phyloP scores from a whole-genome alignment of 2,888 invertebrate genomes.

The Xanthorhoe spadicearia region DNA sequence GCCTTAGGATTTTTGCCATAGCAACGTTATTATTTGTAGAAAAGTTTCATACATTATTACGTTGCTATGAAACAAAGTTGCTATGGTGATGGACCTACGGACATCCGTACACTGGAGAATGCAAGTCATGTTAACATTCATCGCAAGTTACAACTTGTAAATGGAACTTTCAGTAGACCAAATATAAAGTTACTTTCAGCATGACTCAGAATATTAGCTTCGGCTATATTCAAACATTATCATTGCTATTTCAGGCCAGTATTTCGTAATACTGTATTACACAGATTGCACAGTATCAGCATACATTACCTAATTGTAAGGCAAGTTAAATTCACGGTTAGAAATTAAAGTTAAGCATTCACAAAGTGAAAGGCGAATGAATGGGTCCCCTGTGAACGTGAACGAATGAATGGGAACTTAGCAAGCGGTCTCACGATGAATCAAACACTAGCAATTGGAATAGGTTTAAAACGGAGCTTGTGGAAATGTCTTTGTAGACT shows the following conservation, averaged over 20 bases:
- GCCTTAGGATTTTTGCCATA: too few species aligned
- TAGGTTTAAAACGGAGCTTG: neutral
- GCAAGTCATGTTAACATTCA: too few species aligned
- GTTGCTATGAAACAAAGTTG: too few species aligned
- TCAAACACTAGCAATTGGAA: slow-evolving; percentile 12
- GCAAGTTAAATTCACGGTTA: slow-evolving; percentile 44
- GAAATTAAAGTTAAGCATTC: slow-evolving; percentile 51
- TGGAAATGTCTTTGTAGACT: neutral
- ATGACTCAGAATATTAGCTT: neutral
- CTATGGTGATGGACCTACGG: too few species aligned
- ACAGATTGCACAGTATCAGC: slow-evolving; percentile 14
- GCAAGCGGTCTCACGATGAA: slow-evolving; percentile 12
- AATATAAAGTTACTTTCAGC: neutral
- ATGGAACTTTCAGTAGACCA: too few species aligned
- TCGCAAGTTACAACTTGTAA: too few species aligned
- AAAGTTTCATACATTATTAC: too few species aligned
- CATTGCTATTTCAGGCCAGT: slow-evolving; percentile 16
- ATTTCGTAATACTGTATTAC: slow-evolving; percentile 2
- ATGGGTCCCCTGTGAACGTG: slow-evolving; percentile 57
- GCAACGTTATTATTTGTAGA: too few species aligned
- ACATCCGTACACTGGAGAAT: too few species aligned
- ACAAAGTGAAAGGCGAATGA: slow-evolving; percentile 58
- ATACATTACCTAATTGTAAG: slow-evolving; percentile 23
- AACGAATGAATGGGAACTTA: slow-evolving; percentile 48
- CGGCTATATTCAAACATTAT: slow-evolving; percentile 14